Evolutionary conservation across 2,888 invertebrate species (phyloP).

Genomic region (Gymnoscelis rufifasciata): DNA sequence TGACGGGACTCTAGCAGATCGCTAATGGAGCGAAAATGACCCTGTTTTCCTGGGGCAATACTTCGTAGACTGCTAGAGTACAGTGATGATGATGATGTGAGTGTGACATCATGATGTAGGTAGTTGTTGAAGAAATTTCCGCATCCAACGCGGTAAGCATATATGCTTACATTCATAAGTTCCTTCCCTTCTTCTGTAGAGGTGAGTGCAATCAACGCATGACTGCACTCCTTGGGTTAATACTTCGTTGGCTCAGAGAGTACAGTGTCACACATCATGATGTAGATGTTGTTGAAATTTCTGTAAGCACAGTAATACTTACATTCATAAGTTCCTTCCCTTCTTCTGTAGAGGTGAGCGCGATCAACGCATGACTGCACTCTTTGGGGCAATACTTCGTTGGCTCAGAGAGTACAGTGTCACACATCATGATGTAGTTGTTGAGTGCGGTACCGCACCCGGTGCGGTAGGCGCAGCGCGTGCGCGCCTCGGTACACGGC

Average conservation of each 20-base stretch:
- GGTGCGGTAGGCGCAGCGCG: constrained; percentile 85
- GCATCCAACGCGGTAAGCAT: too few relatives aligned
- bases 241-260: too few relatives aligned
- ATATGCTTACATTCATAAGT: constrained; percentile 85
- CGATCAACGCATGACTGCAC: constrained; percentile 88
- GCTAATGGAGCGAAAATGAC: too few relatives aligned
- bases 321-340: constrained; percentile 88
- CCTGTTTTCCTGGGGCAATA: too few relatives aligned
- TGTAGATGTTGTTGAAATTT: too few relatives aligned
- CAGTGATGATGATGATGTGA: too few relatives aligned
- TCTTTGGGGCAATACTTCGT: constrained; percentile 82
- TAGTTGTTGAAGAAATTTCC: too few relatives aligned
- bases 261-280: too few relatives aligned
- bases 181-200: constrained; percentile 88
- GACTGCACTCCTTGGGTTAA: too few relatives aligned
- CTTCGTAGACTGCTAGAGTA: too few relatives aligned
- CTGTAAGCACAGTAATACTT: constrained; percentile 60
- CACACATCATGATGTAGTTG: constrained; percentile 87
- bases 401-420: constrained; percentile 81
- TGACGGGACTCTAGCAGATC: too few relatives aligned
- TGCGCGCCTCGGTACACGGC: constrained; percentile 83
- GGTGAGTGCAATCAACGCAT: constrained; percentile 87
- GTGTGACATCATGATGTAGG: too few relatives aligned
- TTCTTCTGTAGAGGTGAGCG: constrained; percentile 87
- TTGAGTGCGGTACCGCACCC: constrained; percentile 88